Conservation (phyloP, 2,113 vertebrate species). For the Muscicapa adusta region DNA sequence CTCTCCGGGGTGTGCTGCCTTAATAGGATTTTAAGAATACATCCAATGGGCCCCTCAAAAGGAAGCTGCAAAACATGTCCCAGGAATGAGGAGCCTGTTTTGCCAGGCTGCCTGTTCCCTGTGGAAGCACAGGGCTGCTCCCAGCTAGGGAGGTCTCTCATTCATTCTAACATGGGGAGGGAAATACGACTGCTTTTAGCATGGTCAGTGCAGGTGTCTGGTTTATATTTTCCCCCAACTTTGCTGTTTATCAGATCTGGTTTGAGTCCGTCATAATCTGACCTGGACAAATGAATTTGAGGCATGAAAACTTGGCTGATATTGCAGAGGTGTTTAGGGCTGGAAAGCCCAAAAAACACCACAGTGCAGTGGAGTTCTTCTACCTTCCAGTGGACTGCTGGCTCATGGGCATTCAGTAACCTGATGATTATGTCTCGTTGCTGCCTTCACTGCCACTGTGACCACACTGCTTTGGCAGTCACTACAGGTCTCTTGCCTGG, state of each 20-base stretch:
- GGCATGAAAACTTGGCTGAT: neutral
- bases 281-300: neutral
- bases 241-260: neutral
- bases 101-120: neutral
- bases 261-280: neutral
- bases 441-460: neutral
- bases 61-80: neutral
- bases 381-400: neutral
- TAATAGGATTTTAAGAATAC: neutral
- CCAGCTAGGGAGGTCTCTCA: neutral
- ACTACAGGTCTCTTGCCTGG: neutral
- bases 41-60: neutral
- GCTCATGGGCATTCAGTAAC: neutral
- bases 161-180: neutral
- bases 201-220: neutral
- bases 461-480: neutral
- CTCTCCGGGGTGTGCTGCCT: neutral
- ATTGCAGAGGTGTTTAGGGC: neutral
- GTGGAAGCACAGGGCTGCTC: neutral
- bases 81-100: neutral
- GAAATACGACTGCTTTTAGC: neutral
- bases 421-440: neutral
- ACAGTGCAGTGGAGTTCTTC: neutral
- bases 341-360: neutral
- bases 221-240: neutral